Conservation (phyloP, 2,888 invertebrate species). For the Erebia aethiops region DNA sequence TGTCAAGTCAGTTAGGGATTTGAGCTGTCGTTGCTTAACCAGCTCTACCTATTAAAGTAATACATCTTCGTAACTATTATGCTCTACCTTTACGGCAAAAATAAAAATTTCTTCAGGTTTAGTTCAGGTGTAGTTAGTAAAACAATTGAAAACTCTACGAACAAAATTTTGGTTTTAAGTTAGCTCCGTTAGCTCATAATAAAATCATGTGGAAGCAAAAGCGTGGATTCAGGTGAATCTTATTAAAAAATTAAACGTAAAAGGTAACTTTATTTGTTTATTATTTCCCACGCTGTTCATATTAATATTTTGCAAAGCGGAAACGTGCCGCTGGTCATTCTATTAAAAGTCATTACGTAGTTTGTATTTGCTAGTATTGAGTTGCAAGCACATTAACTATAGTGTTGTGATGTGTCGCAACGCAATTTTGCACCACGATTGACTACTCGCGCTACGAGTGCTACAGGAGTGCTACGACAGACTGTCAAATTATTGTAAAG, state of each 20-base stretch:
- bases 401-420: neutral
- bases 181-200: neutral
- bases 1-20: too few species aligned
- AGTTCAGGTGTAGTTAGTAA: neutral
- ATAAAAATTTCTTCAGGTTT: neutral
- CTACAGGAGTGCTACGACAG: too few species aligned
- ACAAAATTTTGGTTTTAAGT: neutral
- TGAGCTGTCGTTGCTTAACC: too few species aligned
- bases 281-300: slow-evolving; percentile 27
- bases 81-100: neutral
- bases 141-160: neutral
- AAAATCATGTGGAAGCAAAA: slow-evolving; percentile 3
- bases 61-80: neutral
- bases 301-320: slow-evolving; percentile 17
- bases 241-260: slow-evolving; percentile 14
- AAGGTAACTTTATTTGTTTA: slow-evolving; percentile 22
- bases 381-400: neutral
- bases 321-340: slow-evolving; percentile 23
- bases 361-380: slow-evolving; percentile 12
- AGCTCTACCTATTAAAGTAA: neutral
- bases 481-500: too few species aligned
- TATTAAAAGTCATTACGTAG: slow-evolving; percentile 15
- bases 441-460: too few species aligned
- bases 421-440: neutral
- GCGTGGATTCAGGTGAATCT: slow-evolving; percentile 1